These are phyloP conservation scores for Chloropsis hardwickii DNA, from an alignment of 2,113 vertebrate genomes.

Conservation along the genomic window DNA sequence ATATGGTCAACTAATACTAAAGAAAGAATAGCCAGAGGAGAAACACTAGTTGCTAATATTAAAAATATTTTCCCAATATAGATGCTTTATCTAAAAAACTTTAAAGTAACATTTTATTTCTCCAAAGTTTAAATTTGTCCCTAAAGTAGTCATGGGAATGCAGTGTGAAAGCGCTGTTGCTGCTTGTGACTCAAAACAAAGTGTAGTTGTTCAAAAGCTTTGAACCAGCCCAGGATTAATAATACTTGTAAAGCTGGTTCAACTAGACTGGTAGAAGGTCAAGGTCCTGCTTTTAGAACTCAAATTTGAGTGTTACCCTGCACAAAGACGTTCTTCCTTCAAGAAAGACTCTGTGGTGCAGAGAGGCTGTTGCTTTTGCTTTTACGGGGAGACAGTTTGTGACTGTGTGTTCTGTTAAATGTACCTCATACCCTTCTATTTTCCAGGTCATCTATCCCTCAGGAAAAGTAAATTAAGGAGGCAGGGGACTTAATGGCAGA, in stretches of 20 bases:
- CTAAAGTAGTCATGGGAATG: not conserved
- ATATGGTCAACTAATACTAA: not conserved
- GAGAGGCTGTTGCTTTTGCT: not conserved
- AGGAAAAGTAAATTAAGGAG: not conserved
- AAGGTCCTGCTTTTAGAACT: slow-evolving; percentile 14
- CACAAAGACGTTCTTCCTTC: not conserved
- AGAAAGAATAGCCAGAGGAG: not conserved
- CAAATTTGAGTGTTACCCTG: not conserved
- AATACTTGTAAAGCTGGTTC: slow-evolving; percentile 19
- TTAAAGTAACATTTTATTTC: not conserved
- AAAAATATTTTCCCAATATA: not conserved
- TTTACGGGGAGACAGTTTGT: not conserved
- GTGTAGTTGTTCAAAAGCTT: not conserved
- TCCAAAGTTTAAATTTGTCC: not conserved
- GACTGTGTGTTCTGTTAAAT: not conserved
- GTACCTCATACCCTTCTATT: not conserved
- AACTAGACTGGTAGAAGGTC: not conserved
- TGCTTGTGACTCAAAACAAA: not conserved
- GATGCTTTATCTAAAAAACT: not conserved
- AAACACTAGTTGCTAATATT: not conserved
- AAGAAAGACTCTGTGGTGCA: not conserved
- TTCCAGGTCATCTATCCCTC: not conserved
- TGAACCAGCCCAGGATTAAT: not conserved
- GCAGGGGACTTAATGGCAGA: not conserved
- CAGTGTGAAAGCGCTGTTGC: not conserved